These are phyloP conservation scores for Hydrotaea diabolus DNA, from an alignment of 2,888 invertebrate species.

Conservation along the genomic window DNA sequence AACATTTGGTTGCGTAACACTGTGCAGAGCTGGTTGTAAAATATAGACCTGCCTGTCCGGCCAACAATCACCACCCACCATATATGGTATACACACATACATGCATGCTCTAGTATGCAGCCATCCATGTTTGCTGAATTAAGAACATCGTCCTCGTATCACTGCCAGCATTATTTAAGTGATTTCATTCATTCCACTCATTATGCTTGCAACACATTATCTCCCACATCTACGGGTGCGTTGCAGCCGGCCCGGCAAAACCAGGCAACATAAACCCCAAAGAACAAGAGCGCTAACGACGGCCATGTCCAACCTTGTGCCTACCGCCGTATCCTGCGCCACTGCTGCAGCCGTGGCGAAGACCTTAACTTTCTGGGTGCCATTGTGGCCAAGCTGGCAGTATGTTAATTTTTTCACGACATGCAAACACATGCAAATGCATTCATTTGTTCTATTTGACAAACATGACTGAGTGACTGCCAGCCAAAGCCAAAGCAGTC, in stretches of 20 bases:
- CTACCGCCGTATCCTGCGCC: not conserved
- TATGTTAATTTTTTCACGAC: conserved; percentile 49
- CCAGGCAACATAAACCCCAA: conserved; percentile 19
- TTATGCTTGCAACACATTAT: conserved; percentile 23
- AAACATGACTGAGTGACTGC: conserved; percentile 33
- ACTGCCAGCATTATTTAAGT: conserved; percentile 36
- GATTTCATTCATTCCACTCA: conserved; percentile 38
- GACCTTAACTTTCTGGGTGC: conserved; percentile 13
- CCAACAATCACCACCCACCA: not conserved
- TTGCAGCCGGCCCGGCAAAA: not conserved
- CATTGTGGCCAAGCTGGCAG: conserved; percentile 5
- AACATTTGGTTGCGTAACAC: not conserved
- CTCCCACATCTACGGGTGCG: not conserved
- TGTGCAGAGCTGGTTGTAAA: not conserved
- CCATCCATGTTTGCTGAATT: conserved; percentile 22
- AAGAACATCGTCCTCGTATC: conserved; percentile 39
- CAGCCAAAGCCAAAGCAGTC: conserved; percentile 18
- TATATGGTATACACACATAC: not conserved
- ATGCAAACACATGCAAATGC: conserved; percentile 68
- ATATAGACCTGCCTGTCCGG: not conserved
- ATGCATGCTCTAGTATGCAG: not conserved
- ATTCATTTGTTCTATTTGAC: conserved; percentile 66
- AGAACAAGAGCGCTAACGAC: conserved; percentile 27
- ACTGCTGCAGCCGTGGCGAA: not conserved
- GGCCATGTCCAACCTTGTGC: not conserved